These are phyloP conservation scores for Xenops minutus DNA, from an alignment of 2,797 vertebrate genomes.

Conservation along the genomic window DNA sequence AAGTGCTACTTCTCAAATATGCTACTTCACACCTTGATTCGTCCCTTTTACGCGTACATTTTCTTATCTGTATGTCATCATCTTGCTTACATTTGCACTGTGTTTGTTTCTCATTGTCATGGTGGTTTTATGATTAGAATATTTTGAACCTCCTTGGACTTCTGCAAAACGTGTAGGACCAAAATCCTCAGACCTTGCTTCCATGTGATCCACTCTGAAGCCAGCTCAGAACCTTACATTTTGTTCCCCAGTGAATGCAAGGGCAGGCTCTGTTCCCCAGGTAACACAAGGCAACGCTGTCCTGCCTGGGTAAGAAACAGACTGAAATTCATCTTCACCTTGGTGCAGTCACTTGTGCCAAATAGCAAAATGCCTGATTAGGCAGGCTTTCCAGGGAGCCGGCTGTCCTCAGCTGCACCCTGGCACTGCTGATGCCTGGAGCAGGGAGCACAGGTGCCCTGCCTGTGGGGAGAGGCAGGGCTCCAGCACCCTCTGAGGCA, in stretches of 20 bases:
- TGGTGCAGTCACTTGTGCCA: not conserved
- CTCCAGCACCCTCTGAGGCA: not conserved
- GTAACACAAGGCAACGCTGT: not conserved
- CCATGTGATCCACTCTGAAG: not conserved
- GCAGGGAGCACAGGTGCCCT: not conserved
- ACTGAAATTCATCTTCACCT: not conserved
- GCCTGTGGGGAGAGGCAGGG: not conserved
- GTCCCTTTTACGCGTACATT: not conserved
- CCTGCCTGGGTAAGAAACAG: not conserved
- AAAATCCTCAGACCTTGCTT: not conserved
- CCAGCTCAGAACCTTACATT: not conserved
- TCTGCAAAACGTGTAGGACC: not conserved
- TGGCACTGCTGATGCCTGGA: rapidly evolving
- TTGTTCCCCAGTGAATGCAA: not conserved
- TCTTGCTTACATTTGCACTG: not conserved
- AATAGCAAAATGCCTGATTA: slow-evolving; percentile 8
- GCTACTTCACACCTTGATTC: not conserved
- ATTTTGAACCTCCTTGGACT: not conserved
- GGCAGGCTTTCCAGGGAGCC: not conserved
- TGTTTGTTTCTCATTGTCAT: not conserved
- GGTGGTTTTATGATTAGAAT: not conserved
- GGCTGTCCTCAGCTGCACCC: slow-evolving; percentile 19
- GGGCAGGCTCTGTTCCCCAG: not conserved
- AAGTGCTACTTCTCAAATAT: not conserved
- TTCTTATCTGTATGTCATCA: not conserved